Evolutionary conservation across 2,888 invertebrate species (phyloP).

Genomic region (Scaptomyza cyrtandrae): DNA sequence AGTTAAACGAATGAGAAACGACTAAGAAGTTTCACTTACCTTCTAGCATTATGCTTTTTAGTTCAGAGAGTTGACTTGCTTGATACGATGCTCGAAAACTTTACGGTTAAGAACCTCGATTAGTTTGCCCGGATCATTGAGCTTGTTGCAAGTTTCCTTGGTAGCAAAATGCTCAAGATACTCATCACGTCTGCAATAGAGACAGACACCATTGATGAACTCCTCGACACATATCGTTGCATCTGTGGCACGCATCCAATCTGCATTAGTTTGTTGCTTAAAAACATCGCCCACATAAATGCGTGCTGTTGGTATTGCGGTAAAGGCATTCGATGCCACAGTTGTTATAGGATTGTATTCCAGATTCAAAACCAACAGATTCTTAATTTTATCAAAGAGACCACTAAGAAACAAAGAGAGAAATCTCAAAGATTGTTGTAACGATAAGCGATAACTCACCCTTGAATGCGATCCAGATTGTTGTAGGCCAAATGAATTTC

Average conservation of each 20-base stretch:
- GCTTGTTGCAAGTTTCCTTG: slow-evolving; percentile 68
- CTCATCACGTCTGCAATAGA: slow-evolving; percentile 67
- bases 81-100: slow-evolving; percentile 52
- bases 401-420: slow-evolving; percentile 36
- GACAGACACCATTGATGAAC: slow-evolving; percentile 62
- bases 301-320: slow-evolving; percentile 52
- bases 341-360: slow-evolving; percentile 70
- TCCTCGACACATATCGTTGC: slow-evolving; percentile 73
- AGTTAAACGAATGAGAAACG: neutral
- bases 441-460: slow-evolving; percentile 30
- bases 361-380: slow-evolving; percentile 64
- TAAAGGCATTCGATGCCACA: slow-evolving; percentile 60
- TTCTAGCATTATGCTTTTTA: slow-evolving; percentile 7
- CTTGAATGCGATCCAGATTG: slow-evolving; percentile 66
- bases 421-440: neutral
- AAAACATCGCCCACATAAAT: slow-evolving; percentile 64
- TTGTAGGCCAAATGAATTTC: slow-evolving; percentile 68
- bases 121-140: slow-evolving; percentile 51
- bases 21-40: slow-evolving; percentile 30
- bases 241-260: slow-evolving; percentile 63
- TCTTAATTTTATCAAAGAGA: slow-evolving; percentile 59
- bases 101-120: slow-evolving; percentile 55
- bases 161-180: slow-evolving; percentile 67
- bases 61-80: slow-evolving; percentile 24
- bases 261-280: slow-evolving; percentile 40